These are phyloP conservation scores for Drosophila robusta DNA, from an alignment of 2,888 invertebrate species.

Conservation along the genomic window DNA sequence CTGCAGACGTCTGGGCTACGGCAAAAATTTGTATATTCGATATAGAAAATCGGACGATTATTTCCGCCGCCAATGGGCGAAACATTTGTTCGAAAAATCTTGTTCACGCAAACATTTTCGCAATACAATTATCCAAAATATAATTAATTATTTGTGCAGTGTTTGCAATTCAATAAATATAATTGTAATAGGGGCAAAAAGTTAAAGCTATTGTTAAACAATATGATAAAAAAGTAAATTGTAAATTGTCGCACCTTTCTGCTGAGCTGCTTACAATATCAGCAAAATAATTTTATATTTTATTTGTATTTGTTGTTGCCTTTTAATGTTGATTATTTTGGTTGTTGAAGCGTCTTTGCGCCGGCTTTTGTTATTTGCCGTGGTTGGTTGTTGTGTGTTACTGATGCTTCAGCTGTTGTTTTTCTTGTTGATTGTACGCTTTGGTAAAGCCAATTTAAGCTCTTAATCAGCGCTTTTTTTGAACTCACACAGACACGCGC, in stretches of 20 bases:
- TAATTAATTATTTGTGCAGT: constrained; percentile 35
- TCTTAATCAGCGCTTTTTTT: constrained; percentile 45
- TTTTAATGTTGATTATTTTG: constrained; percentile 35
- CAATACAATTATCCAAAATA: constrained; percentile 16
- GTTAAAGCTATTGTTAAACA: constrained; percentile 28
- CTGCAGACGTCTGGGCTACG: constrained; percentile 34
- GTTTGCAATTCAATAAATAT: constrained; percentile 33
- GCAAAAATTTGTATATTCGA: constrained; percentile 15
- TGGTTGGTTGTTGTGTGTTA: constrained; percentile 17
- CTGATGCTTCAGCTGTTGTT: constrained; percentile 37
- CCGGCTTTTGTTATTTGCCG: constrained; percentile 31
- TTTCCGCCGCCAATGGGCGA: constrained; percentile 67
- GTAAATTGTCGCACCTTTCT: constrained; percentile 66
- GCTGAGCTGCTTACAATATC: constrained; percentile 56
- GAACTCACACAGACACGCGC: constrained; percentile 17
- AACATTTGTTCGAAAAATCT: constrained; percentile 23
- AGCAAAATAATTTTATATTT: constrained; percentile 44
- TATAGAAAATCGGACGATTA: constrained; percentile 60
- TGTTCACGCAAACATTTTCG: constrained; percentile 21
- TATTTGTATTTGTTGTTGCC: constrained; percentile 26
- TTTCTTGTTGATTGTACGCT: constrained; percentile 24
- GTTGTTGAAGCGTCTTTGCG: constrained; percentile 48
- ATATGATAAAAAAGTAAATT: constrained; percentile 25
- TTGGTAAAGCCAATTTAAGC: constrained; percentile 59
- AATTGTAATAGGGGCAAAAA: background rate